A percentile compares a stretch with the other conserved stretches of the same genome.
These are phyloP conservation scores for Sebastes iracundus DNA, from an alignment of 2,797 vertebrate species.

Conservation along the genomic window DNA sequence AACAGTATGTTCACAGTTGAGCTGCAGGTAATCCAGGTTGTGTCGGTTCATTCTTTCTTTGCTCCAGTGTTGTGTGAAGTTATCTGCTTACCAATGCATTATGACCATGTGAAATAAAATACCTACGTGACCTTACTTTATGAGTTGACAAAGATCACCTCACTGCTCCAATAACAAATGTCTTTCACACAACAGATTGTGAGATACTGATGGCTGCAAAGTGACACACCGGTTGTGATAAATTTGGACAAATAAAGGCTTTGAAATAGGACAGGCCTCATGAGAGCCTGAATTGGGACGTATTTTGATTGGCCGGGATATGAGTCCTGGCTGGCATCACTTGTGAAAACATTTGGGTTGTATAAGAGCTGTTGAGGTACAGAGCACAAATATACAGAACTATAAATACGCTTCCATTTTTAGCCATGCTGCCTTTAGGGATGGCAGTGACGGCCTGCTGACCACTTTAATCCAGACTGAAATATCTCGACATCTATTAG, in stretches of 20 bases:
- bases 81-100: background rate
- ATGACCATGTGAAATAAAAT: background rate
- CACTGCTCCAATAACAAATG: background rate
- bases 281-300: conserved; percentile 1
- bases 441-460: background rate
- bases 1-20: background rate
- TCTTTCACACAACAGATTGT: background rate
- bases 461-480: background rate
- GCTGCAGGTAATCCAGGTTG: background rate
- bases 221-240: background rate
- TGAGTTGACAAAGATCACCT: background rate
- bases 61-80: too few species aligned
- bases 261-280: background rate
- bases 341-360: background rate
- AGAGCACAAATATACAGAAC: conserved; percentile 4
- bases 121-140: background rate
- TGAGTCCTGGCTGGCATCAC: background rate
- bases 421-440: background rate
- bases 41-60: background rate
- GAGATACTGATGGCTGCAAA: background rate
- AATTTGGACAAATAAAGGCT: background rate
- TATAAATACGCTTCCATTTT: background rate
- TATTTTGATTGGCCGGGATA: background rate
- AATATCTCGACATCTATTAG: too few species aligned
- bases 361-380: background rate